phyloP scores from a whole-genome alignment of 2,888 invertebrate genomes.

The Fragum whitleyi region DNA sequence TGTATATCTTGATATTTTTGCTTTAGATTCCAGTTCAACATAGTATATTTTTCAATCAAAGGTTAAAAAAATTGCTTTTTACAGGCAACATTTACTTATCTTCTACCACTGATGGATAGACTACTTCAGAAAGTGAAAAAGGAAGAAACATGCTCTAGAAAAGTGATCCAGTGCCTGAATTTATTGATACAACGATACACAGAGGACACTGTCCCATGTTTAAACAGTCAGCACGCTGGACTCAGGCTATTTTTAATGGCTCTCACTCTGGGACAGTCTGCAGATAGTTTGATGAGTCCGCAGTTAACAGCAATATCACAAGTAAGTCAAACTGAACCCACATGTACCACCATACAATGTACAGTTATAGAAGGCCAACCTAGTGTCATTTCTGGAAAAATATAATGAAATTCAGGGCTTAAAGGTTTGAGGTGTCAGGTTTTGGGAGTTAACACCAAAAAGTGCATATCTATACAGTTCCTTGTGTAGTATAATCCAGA shows the following conservation, averaged over 20 bases:
- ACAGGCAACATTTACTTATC: not conserved
- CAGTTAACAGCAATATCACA: slow-evolving; percentile 60
- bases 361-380: too few species aligned
- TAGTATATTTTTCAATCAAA: too few species aligned
- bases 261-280: slow-evolving; percentile 4
- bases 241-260: slow-evolving; percentile 52
- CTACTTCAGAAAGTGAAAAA: slow-evolving; percentile 47
- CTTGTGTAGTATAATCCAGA: too few species aligned
- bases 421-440: too few species aligned
- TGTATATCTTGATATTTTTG: too few species aligned
- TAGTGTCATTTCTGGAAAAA: too few species aligned
- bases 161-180: slow-evolving; percentile 38
- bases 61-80: not conserved
- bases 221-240: slow-evolving; percentile 30
- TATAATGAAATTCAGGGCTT: too few species aligned
- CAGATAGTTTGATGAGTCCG: slow-evolving; percentile 4
- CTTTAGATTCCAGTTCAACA: too few species aligned
- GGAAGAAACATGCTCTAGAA: slow-evolving; percentile 5
- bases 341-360: not conserved
- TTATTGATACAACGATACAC: slow-evolving; percentile 71
- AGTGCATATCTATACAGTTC: too few species aligned
- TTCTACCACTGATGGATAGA: slow-evolving; percentile 63
- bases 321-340: too few species aligned
- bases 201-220: slow-evolving; percentile 53
- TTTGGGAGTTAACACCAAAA: too few species aligned